Conservation (phyloP, 1,140 invertebrate genomes). For the Agrilus planipennis region DNA sequence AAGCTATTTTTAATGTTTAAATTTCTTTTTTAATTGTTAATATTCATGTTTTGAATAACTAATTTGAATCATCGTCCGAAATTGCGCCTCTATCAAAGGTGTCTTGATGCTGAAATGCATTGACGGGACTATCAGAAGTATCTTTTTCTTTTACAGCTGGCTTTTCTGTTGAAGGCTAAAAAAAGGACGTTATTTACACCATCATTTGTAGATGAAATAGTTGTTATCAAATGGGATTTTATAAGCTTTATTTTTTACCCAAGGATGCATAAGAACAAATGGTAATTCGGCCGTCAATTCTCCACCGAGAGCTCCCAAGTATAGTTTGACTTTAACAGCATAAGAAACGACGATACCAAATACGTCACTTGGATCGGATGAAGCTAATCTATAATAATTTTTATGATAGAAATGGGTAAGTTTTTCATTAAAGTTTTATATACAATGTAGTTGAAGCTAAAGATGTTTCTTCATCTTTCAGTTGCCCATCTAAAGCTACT, state of each 20-base stretch:
- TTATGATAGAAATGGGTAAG: not conserved
- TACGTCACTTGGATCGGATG: constrained; percentile 69
- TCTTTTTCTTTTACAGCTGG: constrained; percentile 41
- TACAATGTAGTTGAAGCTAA: constrained; percentile 94
- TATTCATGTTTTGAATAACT: too few species aligned
- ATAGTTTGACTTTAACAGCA: constrained; percentile 89
- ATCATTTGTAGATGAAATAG: not conserved
- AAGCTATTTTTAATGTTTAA: too few species aligned
- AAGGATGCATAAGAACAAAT: constrained; percentile 95
- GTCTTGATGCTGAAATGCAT: too few species aligned
- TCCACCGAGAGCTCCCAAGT: constrained; percentile 84
- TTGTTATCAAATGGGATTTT: not conserved
- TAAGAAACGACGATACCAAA: constrained; percentile 87
- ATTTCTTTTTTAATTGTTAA: too few species aligned
- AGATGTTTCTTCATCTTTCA: constrained; percentile 81
- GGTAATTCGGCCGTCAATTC: constrained; percentile 92
- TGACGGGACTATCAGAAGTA: constrained; percentile 51
- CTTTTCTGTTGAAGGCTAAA: constrained; percentile 41
- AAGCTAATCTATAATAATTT: constrained; percentile 48
- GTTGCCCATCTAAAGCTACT: constrained; percentile 86
- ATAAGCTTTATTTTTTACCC: constrained; percentile 37
- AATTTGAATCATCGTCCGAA: too few species aligned
- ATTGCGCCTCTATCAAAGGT: too few species aligned
- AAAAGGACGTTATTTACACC: constrained; percentile 9
- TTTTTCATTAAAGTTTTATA: constrained; percentile 33